Evolutionary conservation across 2,888 invertebrate genomes (phyloP).

Genomic region (Smittia sp.): DNA sequence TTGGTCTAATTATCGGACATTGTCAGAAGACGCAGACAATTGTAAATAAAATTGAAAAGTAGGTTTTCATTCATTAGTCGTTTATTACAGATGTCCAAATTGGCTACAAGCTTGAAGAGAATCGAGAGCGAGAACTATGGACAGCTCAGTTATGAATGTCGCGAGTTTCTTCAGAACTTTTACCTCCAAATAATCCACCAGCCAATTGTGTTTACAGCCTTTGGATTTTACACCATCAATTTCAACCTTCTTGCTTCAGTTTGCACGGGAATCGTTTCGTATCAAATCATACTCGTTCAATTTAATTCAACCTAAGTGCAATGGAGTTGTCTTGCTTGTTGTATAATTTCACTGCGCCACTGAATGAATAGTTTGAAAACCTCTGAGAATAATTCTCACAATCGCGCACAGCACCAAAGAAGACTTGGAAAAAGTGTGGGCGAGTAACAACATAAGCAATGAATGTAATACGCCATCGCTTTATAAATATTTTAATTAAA

Average conservation of each 20-base stretch:
- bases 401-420: no score
- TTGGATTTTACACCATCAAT: conserved; percentile 1
- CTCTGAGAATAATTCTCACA: no score
- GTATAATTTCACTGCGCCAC: no score
- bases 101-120: not conserved
- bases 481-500: no score
- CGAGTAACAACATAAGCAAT: no score
- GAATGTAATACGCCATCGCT: no score
- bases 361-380: no score
- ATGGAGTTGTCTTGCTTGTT: not conserved
- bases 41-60: not conserved
- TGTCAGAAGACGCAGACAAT: not conserved
- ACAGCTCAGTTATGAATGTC: not conserved
- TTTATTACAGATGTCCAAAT: not conserved
- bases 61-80: not conserved
- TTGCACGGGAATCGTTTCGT: not conserved
- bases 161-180: not conserved
- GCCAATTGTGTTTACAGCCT: not conserved
- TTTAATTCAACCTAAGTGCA: not conserved
- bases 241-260: not conserved
- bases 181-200: not conserved
- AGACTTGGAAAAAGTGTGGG: no score
- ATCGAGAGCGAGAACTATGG: not conserved
- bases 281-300: not conserved
- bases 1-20: not conserved